Evolutionary conservation across 2,888 invertebrate species (phyloP), one percentile per base, ranked within the genome.

Genomic region (Philhelius pedissequus): DNA sequence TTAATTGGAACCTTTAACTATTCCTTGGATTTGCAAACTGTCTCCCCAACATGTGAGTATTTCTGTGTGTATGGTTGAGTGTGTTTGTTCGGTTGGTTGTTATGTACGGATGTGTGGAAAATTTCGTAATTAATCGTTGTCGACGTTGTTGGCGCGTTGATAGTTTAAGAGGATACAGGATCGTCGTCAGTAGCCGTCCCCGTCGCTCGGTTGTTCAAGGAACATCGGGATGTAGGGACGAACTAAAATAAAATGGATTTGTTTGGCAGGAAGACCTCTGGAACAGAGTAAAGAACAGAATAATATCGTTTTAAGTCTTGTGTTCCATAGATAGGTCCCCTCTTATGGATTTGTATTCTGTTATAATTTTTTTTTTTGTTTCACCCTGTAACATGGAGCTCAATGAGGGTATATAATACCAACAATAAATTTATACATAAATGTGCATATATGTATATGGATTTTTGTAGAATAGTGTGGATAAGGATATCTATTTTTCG

Each of bases 71-170:
- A 27, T 54, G n/a, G 27, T 15, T 45, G 40, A 30, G n/a, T 54
- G 15, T 38, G 35, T 56, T 20, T 52, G 56, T 43, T 13, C 7
- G 52, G 9, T 30, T 13, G 56, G 35, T 30, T 45, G 22, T 20
- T 45, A 30, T 20, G 45, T 8, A 48, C n/a, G 45, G 60, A 48
- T 78, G 56, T 74, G 83, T 78, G 45, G 79, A 74, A 74, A 70
- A 79, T 83, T 83, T 83, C 69, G 83, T 83, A 79, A 83, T 83
- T 83, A 83, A 83, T 83, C 70, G 83, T 70, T 83, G 79, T 83
- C 83, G 69, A 74, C 73, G 74, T 64, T 64, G 62, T 48, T 64
- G 64, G 43, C 64, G 64, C 62, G 74, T 83, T 83, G 83, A 79
- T 74, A 82, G 62, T 56, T 40, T 38, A 9, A 27, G 27, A 40